phyloP scores from a whole-genome alignment of 2,797 vertebrate species.

The Cryptoprocta ferox region DNA sequence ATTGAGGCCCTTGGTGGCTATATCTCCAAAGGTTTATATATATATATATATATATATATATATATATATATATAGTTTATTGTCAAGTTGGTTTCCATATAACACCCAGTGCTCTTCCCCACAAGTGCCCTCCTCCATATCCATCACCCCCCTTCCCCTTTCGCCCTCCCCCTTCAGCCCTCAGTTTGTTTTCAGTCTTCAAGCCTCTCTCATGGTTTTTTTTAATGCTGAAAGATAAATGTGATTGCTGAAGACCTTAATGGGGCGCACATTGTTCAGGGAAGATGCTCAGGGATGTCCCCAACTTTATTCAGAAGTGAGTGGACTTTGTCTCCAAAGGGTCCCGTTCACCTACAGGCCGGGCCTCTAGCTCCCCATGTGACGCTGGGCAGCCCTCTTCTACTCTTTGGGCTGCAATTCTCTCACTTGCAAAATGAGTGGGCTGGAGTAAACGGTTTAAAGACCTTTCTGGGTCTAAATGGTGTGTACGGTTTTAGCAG shows the following conservation, averaged over 20 bases:
- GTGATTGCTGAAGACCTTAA: neutral
- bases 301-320: neutral
- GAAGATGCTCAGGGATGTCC: neutral
- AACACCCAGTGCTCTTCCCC: too few species aligned
- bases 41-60: too few species aligned
- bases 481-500: neutral
- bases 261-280: neutral
- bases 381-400: neutral
- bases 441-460: neutral
- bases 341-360: neutral
- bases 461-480: neutral
- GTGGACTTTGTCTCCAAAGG: neutral
- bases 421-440: neutral
- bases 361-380: neutral
- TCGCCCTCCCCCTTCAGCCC: too few species aligned
- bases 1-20: neutral
- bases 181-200: too few species aligned
- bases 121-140: too few species aligned
- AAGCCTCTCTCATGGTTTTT: too few species aligned
- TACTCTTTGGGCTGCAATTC: neutral
- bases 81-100: too few species aligned
- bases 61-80: too few species aligned
- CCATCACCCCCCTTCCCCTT: too few species aligned
- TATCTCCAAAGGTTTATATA: neutral
- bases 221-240: neutral